Percentiles rank a stretch among this genome's conserved stretches.
phyloP scores from a whole-genome alignment of 1,140 invertebrate genomes.

The Lutraria rhynchaena region DNA sequence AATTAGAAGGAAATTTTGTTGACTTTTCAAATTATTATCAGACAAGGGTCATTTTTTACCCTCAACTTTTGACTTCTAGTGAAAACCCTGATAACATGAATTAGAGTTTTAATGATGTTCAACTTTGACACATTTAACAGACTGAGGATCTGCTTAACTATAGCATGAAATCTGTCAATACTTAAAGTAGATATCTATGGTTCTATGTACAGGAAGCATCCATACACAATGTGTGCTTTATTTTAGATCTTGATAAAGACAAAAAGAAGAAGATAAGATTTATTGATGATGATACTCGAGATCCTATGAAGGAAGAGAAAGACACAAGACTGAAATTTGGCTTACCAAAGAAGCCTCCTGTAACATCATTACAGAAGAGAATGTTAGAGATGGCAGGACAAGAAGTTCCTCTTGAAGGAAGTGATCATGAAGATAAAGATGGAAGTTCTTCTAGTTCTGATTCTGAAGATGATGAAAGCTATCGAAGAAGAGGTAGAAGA shows the following conservation, averaged over 20 bases:
- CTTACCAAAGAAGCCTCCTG: constrained; percentile 61
- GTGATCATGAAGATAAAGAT: constrained; percentile 53
- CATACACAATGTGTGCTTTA: too few relatives aligned
- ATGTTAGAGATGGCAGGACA: constrained; percentile 92
- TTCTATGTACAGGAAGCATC: too few relatives aligned
- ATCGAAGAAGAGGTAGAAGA: constrained; percentile 35
- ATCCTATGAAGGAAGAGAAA: constrained; percentile 79
- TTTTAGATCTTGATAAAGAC: constrained; percentile 64
- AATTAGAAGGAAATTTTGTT: too few relatives aligned
- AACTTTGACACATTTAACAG: too few relatives aligned
- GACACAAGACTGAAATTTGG: constrained; percentile 75
- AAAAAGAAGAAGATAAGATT: constrained; percentile 86
- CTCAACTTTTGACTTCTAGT: too few relatives aligned
- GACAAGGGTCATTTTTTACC: too few relatives aligned
- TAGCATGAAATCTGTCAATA: too few relatives aligned
- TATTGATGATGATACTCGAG: constrained; percentile 85
- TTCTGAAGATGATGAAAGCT: constrained; percentile 57
- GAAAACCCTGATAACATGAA: too few relatives aligned
- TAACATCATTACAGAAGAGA: constrained; percentile 90
- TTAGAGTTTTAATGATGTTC: too few relatives aligned
- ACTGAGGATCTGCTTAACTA: too few relatives aligned
- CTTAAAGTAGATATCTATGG: too few relatives aligned
- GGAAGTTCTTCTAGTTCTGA: constrained; percentile 11
- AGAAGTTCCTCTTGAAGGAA: constrained; percentile 87
- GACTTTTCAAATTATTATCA: too few relatives aligned